Percentiles rank a stretch among this genome's conserved stretches.
These are phyloP conservation scores for Gymnodraco acuticeps DNA, from an alignment of 2,797 vertebrate species.

Conservation along the genomic window DNA sequence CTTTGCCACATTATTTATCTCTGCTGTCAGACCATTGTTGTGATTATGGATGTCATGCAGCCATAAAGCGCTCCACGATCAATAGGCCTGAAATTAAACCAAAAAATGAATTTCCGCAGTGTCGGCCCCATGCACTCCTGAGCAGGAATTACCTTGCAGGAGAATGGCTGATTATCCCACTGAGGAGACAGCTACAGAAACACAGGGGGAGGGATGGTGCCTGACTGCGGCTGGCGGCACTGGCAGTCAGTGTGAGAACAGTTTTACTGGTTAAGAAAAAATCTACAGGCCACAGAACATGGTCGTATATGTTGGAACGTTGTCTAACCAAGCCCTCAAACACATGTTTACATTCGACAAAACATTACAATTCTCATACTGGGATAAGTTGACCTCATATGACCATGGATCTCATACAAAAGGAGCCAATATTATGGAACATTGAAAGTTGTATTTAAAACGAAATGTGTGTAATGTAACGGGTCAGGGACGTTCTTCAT, in stretches of 20 bases:
- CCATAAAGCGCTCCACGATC: slow-evolving; percentile 85
- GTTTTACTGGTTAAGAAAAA: slow-evolving; percentile 2
- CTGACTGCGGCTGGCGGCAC: slow-evolving; percentile 45
- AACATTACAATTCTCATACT: neutral
- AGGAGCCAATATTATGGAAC: neutral
- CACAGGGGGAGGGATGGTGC: slow-evolving; percentile 46
- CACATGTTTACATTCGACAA: neutral
- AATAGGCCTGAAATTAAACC: slow-evolving; percentile 91
- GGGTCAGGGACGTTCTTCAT: neutral
- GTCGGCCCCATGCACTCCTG: slow-evolving; percentile 82
- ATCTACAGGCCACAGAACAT: neutral
- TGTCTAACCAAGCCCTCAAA: slow-evolving; percentile 4
- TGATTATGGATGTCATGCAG: slow-evolving; percentile 90
- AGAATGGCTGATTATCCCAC: slow-evolving; percentile 76
- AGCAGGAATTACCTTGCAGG: slow-evolving; percentile 82
- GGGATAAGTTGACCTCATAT: neutral
- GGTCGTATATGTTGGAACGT: slow-evolving; percentile 8
- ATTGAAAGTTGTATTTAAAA: neutral
- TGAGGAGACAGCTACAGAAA: slow-evolving; percentile 68
- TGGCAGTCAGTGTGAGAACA: slow-evolving; percentile 8
- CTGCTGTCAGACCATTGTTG: slow-evolving; percentile 86
- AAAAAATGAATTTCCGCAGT: slow-evolving; percentile 89
- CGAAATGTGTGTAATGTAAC: slow-evolving; percentile 17
- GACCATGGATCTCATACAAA: neutral
- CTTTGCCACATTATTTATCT: slow-evolving; percentile 86